Evolutionary conservation across 2,797 vertebrate species (phyloP).

Genomic region (Mergus octosetaceus): DNA sequence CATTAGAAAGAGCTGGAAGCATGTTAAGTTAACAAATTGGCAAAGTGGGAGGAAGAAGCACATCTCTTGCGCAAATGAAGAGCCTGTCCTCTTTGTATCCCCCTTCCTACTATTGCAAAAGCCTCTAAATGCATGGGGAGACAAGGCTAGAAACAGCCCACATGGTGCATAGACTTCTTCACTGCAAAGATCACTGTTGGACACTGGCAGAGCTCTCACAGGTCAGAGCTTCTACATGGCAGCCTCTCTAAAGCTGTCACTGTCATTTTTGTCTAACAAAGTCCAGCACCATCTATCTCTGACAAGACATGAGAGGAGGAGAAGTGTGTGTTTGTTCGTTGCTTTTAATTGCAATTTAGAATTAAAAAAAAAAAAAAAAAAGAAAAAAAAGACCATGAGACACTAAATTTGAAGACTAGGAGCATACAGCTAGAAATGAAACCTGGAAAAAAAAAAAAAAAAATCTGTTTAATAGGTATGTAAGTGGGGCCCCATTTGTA

Average conservation of each 20-base stretch:
- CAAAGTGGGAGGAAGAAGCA: background rate
- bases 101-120: background rate
- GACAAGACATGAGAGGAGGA: background rate
- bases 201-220: background rate
- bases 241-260: background rate
- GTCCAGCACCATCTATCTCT: background rate
- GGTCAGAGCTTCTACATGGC: background rate
- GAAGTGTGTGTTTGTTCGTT: background rate
- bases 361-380: background rate
- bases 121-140: background rate
- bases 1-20: background rate
- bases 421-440: background rate
- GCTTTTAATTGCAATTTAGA: background rate
- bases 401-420: background rate
- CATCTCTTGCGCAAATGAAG: background rate
- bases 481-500: background rate
- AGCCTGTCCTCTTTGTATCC: background rate
- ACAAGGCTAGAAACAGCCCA: background rate
- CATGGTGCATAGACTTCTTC: background rate
- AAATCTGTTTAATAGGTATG: background rate
- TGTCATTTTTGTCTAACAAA: background rate
- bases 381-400: background rate
- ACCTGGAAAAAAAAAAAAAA: rapidly evolving
- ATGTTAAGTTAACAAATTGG: background rate
- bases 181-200: background rate